Base-by-base conservation (phyloP, 2,888 invertebrate genomes). In the Leucoma salicis region DNA sequence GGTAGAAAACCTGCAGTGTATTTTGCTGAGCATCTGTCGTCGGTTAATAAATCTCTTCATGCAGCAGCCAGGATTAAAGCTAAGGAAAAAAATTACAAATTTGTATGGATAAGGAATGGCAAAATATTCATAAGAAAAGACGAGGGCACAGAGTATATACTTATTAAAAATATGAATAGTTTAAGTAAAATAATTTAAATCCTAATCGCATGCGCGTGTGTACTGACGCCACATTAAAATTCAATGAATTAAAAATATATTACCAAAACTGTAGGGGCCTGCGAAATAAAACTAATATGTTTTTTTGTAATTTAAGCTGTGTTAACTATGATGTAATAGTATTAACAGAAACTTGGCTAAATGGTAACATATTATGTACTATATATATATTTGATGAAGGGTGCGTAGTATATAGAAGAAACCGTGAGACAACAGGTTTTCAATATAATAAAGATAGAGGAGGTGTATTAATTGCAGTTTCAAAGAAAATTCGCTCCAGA, bases 51-150 rank as follows among this genome's bases (percentile, higher is more conserved):
- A 33, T 12, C 36, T 4, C 31, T 42, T 12, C 42, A 36, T 11
- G 42, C 42, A 8, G 42, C 36, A 0, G 25, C 36, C 1, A 42
- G 42, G 10, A 15, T 36, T 2, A 36, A 32, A 12, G 32, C 36
- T 3, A 42, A 42, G n/a, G 42, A 42, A 21, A 36, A 15, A 13
- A 11, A n/a, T 10, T 42, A 42, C n/a, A 41, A 41, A 14, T 35
- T 31, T 16, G 35, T 41, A 8, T 41, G 35, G 41, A 31, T 35
- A 3, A 35, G 42, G 32, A 42, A 36, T 18, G 42, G 42, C n/a
- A 36, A 14, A 33, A 36, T 36, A 14, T 42, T 36, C 14, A 25
- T 18, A 1, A 42, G 28, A 10, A 42, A 42, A 33, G 11, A 14
- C 1, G 42, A 42, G 6, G 32, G 16, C 14, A 5, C 42, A 3